These are phyloP conservation scores for Dyspetes luteomarginatus DNA, from an alignment of 2,888 invertebrate species.

Conservation along the genomic window DNA sequence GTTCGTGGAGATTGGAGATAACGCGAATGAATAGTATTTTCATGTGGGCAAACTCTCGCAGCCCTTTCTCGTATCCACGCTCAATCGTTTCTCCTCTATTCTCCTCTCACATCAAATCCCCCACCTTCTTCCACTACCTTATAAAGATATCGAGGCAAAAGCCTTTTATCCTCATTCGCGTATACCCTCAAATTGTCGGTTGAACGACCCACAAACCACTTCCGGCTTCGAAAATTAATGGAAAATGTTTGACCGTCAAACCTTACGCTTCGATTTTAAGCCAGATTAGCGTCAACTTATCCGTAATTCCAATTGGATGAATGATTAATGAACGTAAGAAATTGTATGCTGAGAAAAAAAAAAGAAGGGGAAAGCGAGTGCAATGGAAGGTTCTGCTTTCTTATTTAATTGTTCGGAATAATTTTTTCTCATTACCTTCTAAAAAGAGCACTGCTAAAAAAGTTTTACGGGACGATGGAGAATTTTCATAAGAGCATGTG, in stretches of 20 bases:
- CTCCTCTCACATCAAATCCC: background rate
- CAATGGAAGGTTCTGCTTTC: too few relatives aligned
- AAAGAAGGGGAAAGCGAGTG: background rate
- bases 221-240: conserved; percentile 42
- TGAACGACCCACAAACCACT: conserved; percentile 31
- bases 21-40: conserved; percentile 62
- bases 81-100: conserved; percentile 14
- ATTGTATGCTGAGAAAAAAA: conserved; percentile 22
- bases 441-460: too few relatives aligned
- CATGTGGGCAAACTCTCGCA: conserved; percentile 37
- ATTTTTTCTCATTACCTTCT: too few relatives aligned
- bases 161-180: background rate
- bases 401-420: too few relatives aligned
- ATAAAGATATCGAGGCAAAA: conserved; percentile 59
- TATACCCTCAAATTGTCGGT: background rate
- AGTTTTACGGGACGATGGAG: too few relatives aligned
- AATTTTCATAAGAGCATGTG: too few relatives aligned
- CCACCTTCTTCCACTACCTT: conserved; percentile 35
- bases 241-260: conserved; percentile 15
- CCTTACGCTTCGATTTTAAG: conserved; percentile 10
- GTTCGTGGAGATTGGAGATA: conserved; percentile 62
- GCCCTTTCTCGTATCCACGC: background rate
- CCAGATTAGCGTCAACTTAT: background rate
- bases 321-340: conserved; percentile 7
- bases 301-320: background rate